Evolutionary conservation across 2,888 invertebrate genomes (phyloP).

Genomic region (Axea sp.): DNA sequence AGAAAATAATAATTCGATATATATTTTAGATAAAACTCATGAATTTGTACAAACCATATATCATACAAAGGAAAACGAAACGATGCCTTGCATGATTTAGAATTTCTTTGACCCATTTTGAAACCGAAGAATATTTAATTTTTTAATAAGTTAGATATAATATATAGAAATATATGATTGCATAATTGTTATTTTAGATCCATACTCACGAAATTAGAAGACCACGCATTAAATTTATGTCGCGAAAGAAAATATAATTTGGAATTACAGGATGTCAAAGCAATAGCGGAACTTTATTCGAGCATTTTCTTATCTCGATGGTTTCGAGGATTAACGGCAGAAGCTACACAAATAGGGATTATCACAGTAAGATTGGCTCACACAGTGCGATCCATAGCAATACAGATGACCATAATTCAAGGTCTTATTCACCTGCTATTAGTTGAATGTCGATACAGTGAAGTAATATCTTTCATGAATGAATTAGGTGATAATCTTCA

Average conservation of each 20-base stretch:
- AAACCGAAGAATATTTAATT: too few relatives aligned
- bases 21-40: too few relatives aligned
- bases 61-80: too few relatives aligned
- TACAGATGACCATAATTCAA: conserved; percentile 76
- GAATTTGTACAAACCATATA: too few relatives aligned
- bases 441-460: conserved; percentile 75
- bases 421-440: conserved; percentile 76
- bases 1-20: too few relatives aligned
- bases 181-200: conserved; percentile 61
- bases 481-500: conserved; percentile 73
- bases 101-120: too few relatives aligned
- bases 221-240: conserved; percentile 78
- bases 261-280: conserved; percentile 79
- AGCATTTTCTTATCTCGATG: conserved; percentile 79
- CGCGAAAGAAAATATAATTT: conserved; percentile 74
- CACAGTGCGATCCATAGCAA: conserved; percentile 71
- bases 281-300: conserved; percentile 78
- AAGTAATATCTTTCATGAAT: conserved; percentile 78
- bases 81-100: too few relatives aligned
- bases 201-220: conserved; percentile 75
- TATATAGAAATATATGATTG: too few relatives aligned
- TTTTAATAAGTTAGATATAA: too few relatives aligned
- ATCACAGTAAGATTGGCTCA: conserved; percentile 75
- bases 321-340: conserved; percentile 74
- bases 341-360: conserved; percentile 78